Evolutionary conservation across 2,797 vertebrate species (phyloP).

Genomic region (Thaleichthys pacificus): DNA sequence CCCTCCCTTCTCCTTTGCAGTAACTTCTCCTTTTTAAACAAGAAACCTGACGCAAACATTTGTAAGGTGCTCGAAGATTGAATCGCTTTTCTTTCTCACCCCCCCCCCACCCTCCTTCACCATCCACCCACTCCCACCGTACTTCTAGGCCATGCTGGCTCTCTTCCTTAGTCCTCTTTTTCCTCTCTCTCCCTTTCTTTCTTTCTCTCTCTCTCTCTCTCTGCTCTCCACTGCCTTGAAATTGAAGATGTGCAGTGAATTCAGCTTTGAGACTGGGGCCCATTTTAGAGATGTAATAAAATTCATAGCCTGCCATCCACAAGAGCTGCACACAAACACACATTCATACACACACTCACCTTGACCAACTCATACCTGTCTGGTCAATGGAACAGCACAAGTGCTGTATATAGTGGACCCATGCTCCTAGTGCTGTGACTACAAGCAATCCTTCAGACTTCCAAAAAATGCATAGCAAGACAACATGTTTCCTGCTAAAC

Average conservation of each 20-base stretch:
- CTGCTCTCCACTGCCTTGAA: slow-evolving; percentile 65
- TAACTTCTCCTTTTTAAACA: slow-evolving; percentile 66
- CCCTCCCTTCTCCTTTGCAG: slow-evolving; percentile 39
- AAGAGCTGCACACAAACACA: slow-evolving; percentile 1
- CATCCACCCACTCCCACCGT: slow-evolving; percentile 50
- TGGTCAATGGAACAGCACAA: not conserved
- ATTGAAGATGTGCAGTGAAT: slow-evolving; percentile 78
- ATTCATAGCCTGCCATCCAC: slow-evolving; percentile 72
- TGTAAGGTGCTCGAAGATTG: slow-evolving; percentile 78
- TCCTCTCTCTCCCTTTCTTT: slow-evolving; percentile 3
- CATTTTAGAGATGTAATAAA: slow-evolving; percentile 80
- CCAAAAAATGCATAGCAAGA: no score
- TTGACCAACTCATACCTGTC: slow-evolving; percentile 1
- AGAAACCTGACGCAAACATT: slow-evolving; percentile 80
- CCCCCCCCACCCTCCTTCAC: slow-evolving; percentile 21
- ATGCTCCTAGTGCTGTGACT: no score
- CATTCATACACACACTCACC: slow-evolving; percentile 7
- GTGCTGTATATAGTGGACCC: no score
- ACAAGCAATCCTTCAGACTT: no score
- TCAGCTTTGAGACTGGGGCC: slow-evolving; percentile 73
- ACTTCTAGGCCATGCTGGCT: not conserved
- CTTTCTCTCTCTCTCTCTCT: slow-evolving; percentile 23
- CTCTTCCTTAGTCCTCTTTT: slow-evolving; percentile 1
- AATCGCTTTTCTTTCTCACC: slow-evolving; percentile 68
- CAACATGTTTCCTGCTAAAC: no score